A percentile compares a stretch with the other conserved stretches of the same genome.
These are phyloP conservation scores for Theropithecus gelada DNA, from an alignment of 2,113 vertebrate genomes.

Conservation along the genomic window DNA sequence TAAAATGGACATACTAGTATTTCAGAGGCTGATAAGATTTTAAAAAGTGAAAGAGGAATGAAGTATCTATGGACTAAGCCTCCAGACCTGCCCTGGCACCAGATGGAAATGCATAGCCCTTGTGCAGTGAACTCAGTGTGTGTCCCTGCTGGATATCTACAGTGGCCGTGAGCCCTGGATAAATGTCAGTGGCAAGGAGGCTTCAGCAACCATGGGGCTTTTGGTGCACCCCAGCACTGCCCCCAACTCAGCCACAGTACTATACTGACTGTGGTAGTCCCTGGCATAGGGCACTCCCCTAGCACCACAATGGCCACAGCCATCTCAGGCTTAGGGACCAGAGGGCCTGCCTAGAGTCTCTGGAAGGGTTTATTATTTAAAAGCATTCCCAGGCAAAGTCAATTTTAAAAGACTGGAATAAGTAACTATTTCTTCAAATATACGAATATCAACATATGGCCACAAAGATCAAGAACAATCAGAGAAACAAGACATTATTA, in stretches of 20 bases:
- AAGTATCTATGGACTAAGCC: background rate
- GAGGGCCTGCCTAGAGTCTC: background rate
- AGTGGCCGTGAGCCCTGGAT: background rate
- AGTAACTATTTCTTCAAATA: background rate
- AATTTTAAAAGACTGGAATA: background rate
- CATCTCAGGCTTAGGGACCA: background rate
- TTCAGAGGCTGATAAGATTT: background rate
- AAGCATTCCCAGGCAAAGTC: background rate
- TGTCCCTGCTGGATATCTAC: background rate
- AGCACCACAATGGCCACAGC: background rate
- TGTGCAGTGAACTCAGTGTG: background rate
- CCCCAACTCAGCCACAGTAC: background rate
- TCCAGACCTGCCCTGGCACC: background rate
- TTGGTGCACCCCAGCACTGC: background rate
- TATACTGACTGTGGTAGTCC: background rate
- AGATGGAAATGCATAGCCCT: background rate
- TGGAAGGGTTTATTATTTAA: background rate
- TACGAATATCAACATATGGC: background rate
- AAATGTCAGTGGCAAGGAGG: background rate
- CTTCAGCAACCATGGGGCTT: background rate
- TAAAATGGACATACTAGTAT: background rate
- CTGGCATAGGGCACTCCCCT: background rate
- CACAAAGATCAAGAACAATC: background rate
- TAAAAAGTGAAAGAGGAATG: background rate
- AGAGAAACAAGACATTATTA: background rate